Conservation (phyloP, 2,113 vertebrate genomes). For the Pampusana beccarii region DNA sequence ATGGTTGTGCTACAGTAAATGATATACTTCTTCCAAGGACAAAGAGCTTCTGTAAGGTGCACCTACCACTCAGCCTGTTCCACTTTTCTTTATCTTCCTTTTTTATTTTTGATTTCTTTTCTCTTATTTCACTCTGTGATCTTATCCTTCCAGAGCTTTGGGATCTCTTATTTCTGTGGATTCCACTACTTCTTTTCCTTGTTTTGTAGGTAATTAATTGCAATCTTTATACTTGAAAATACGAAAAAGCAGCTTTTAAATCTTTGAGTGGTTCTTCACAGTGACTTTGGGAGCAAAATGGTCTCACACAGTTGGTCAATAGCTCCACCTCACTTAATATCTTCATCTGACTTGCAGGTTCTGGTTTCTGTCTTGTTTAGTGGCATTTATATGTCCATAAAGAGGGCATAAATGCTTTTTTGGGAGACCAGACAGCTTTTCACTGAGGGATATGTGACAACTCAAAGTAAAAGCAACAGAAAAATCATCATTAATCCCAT, state of each 20-base stretch:
- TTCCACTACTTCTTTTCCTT: constrained; percentile 12
- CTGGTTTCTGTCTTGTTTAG: neutral
- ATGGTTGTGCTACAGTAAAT: constrained; percentile 12
- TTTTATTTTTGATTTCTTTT: constrained; percentile 23
- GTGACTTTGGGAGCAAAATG: neutral
- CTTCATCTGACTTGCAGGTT: neutral
- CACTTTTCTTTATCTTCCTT: constrained; percentile 1
- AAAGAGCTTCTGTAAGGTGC: constrained; percentile 18
- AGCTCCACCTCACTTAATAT: neutral
- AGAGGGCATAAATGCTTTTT: neutral
- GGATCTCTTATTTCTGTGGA: constrained; percentile 20
- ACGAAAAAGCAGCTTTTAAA: neutral
- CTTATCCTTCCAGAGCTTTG: neutral
- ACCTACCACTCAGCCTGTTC: neutral
- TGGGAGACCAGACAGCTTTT: neutral
- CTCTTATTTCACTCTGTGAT: neutral
- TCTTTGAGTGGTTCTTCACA: neutral
- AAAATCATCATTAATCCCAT: neutral
- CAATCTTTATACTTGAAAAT: neutral
- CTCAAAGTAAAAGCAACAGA: neutral
- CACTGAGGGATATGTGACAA: neutral
- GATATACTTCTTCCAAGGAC: constrained; percentile 39
- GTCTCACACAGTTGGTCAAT: neutral
- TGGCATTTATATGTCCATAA: neutral
- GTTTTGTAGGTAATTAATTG: neutral